These are phyloP conservation scores for Cephalopholis sonnerati DNA, from an alignment of 2,113 vertebrate species.

Conservation along the genomic window DNA sequence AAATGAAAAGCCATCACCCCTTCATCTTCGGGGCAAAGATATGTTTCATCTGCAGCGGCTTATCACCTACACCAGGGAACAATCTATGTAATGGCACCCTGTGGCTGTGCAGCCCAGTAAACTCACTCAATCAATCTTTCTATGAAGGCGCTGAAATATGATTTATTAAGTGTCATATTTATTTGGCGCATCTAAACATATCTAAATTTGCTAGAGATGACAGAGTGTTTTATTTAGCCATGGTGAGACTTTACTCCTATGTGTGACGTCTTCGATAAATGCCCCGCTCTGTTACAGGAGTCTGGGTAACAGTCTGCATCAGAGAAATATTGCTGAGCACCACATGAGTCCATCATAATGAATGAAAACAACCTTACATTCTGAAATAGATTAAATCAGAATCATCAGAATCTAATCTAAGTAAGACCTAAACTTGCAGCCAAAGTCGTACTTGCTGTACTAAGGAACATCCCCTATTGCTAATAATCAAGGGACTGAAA, in stretches of 20 bases:
- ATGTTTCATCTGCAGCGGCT: slow-evolving; percentile 52
- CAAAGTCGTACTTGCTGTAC: neutral
- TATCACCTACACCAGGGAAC: slow-evolving; percentile 49
- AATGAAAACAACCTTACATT: neutral
- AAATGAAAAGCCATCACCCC: slow-evolving; percentile 50
- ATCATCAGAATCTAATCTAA: neutral
- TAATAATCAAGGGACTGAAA: neutral
- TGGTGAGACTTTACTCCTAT: neutral
- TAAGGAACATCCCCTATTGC: neutral
- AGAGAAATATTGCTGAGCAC: neutral
- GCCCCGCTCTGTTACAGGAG: slow-evolving; percentile 13
- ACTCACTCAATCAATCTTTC: slow-evolving; percentile 17
- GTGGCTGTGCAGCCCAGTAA: slow-evolving; percentile 24
- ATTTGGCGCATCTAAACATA: slow-evolving; percentile 26
- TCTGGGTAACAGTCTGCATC: slow-evolving; percentile 16
- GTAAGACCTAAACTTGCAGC: neutral
- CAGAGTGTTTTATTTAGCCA: neutral
- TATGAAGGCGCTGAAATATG: slow-evolving; percentile 11
- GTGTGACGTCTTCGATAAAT: slow-evolving; percentile 25
- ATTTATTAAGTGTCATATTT: slow-evolving; percentile 56
- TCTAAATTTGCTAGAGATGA: slow-evolving; percentile 39
- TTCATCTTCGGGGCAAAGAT: slow-evolving; percentile 36
- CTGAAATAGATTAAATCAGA: slow-evolving; percentile 1
- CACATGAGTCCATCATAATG: slow-evolving; percentile 31
- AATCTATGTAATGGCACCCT: slow-evolving; percentile 28